Evolutionary conservation across 2,797 vertebrate genomes (phyloP), one percentile per base, ranked within the genome.

Genomic region (Champsocephalus gunnari): DNA sequence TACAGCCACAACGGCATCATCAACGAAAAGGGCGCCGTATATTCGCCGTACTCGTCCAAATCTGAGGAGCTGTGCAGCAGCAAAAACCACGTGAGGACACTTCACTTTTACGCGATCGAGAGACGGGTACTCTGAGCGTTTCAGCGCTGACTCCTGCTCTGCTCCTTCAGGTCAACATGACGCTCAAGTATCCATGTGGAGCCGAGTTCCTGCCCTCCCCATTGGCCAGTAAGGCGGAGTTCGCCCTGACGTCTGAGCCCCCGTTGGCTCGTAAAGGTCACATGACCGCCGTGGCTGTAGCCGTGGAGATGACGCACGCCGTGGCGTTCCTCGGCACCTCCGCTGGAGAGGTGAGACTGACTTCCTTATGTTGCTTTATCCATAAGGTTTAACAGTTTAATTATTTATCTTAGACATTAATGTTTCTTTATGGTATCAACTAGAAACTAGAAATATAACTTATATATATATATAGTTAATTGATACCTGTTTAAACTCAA

Each of bases 261-360:
- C 28, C 92, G 0, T 84, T 96, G 88, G 88, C 47, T 88, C 94
- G 54, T 4, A 87, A 92, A 88, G 58, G 91, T 89, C 71, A 94
- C 66, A 88, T 97, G 89, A 98, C 96, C 0, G 96, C 97, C 0
- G 96, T 99, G 69, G 96, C 96, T 0, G 96, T 98, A 55, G 90
- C 96, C 0, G 92, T 96, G 49, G 97, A 97, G 75, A 95, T 95
- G 0, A 87, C 79, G 0, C 96, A 98, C 68, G 92, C 96, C 0
- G 93, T 99, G 64, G 96, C 95, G 3, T 99, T 99, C 57, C 83
- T 99, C 87, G 98, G 98, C 59, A 97, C 96, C 0, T 91, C 94
- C 0, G 88, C 88, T 0, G 97, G 97, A 75, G 96, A 96, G 89
- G 95, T 99, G 64, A 65, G 47, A 90, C 94, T 17, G 32, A 13